Evolutionary conservation across 2,888 invertebrate species (phyloP).

Genomic region (Therioaphis trifolii): DNA sequence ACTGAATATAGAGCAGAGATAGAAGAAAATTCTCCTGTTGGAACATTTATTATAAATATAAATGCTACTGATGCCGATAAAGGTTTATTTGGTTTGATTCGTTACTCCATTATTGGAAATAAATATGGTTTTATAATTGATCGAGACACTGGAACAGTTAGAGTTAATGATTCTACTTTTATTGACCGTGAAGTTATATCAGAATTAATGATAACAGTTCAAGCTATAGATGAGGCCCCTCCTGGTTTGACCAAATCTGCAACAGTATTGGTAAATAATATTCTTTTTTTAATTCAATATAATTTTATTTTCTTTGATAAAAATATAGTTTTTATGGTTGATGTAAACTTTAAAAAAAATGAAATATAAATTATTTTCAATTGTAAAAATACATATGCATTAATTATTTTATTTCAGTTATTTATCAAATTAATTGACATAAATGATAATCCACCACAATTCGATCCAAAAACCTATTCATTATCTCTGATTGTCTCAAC

Average conservation of each 20-base stretch:
- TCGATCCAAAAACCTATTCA: slow-evolving; percentile 81
- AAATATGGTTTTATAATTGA: slow-evolving; percentile 83
- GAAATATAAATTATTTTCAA: slow-evolving; percentile 28
- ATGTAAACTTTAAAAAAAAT: not conserved
- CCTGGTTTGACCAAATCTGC: slow-evolving; percentile 76
- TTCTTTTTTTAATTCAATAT: not conserved
- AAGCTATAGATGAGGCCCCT: slow-evolving; percentile 85
- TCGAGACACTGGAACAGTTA: slow-evolving; percentile 79
- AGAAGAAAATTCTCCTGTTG: slow-evolving; percentile 80
- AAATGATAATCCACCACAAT: slow-evolving; percentile 90
- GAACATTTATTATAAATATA: slow-evolving; percentile 79
- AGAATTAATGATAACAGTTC: slow-evolving; percentile 80
- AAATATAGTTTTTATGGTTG: too few species aligned
- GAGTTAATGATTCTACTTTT: slow-evolving; percentile 76
- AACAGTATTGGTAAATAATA: slow-evolving; percentile 77
- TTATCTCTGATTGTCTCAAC: slow-evolving; percentile 87
- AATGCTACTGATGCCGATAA: slow-evolving; percentile 83
- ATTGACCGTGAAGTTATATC: slow-evolving; percentile 75
- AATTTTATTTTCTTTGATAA: slow-evolving; percentile 11
- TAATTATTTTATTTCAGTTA: slow-evolving; percentile 70
- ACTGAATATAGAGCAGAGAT: slow-evolving; percentile 77
- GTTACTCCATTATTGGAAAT: slow-evolving; percentile 83
- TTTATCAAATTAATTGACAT: slow-evolving; percentile 82
- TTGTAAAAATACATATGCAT: slow-evolving; percentile 38
- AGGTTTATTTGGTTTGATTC: slow-evolving; percentile 81